Percentiles rank a stretch among this genome's conserved stretches.
These are phyloP conservation scores for Cnemophilus loriae DNA, from an alignment of 2,113 vertebrate genomes.

Conservation along the genomic window DNA sequence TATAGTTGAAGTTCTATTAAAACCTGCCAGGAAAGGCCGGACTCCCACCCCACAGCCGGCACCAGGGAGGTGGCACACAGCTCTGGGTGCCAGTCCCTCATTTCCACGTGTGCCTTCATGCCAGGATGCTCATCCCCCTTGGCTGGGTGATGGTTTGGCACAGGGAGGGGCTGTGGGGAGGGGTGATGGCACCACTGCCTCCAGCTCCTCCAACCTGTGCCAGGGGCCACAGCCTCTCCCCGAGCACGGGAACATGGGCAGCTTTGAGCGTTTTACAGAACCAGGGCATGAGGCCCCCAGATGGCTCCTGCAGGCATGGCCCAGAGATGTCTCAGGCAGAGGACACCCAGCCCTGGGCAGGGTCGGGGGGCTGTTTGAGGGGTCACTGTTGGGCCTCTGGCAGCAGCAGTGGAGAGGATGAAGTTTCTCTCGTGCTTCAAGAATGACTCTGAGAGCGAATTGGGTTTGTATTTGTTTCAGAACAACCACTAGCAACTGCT, in stretches of 20 bases:
- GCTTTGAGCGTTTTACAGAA: fast-evolving
- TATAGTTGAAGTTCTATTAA: neutral
- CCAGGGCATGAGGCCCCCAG: fast-evolving
- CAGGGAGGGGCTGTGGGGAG: neutral
- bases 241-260: fast-evolving
- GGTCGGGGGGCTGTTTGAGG: fast-evolving
- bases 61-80: fast-evolving
- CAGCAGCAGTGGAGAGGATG: neutral
- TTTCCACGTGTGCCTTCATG: fast-evolving
- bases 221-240: neutral
- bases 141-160: neutral
- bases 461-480: neutral
- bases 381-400: neutral
- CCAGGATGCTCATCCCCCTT: fast-evolving
- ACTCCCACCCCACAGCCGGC: fast-evolving
- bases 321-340: fast-evolving
- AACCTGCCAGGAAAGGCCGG: neutral
- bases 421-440: neutral
- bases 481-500: neutral
- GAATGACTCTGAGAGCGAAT: neutral
- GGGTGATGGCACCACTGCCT: fast-evolving
- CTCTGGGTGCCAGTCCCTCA: fast-evolving
- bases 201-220: neutral
- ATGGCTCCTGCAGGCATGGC: fast-evolving
- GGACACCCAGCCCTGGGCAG: neutral